Base-by-base conservation (phyloP, 2,797 vertebrate genomes). In the Clarias pachynema region DNA sequence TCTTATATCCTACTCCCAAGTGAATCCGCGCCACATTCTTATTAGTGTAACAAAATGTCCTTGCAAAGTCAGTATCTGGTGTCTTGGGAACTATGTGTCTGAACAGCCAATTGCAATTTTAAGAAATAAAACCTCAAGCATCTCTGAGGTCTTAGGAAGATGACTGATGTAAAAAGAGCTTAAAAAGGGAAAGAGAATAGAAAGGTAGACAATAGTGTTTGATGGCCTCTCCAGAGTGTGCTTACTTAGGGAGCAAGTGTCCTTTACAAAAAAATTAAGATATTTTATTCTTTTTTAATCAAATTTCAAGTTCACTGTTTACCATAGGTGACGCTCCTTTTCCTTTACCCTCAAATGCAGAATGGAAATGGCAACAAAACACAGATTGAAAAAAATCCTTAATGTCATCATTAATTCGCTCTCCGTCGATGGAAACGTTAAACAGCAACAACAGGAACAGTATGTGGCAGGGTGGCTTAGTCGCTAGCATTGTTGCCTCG, bases 91-190 rank as follows among this genome's bases (percentile, higher is more conserved):
- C 63, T 24, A 29, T 34, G 65, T 34, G 91, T 91, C 44, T 86
- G 37, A 86, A 77, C 78, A 89, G 91, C 90, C 89, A 89, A 91
- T 89, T 83, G 86, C 85, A 89, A 87, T 89, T 93, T 92, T 90
- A 90, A 81, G 70, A 85, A 81, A 70, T 73, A 90, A 91, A 90
- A 86, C 90, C 87, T 91, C 89, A 92, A 92, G 91, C 84, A 87
- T 93, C 91, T 92, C 90, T 90, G 92, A 92, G 93, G 91, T 89
- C 91, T 86, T 85, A 91, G 90, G 92, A 92, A 94, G 94, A 91
- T 92, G 88, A 89, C 91, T 92, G 93, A 94, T 94, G 92, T 95
- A 95, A 95, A 93, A 87, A 89, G 90, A 89, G 82, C 29, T 89
- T 89, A 92, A 85, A 89, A 84, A 88, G 91, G 91, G 86, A 70